Evolutionary conservation across 1,140 invertebrate genomes (phyloP), one percentile per base, ranked within the genome.

Genomic region (Helicorthomorpha holstii): DNA sequence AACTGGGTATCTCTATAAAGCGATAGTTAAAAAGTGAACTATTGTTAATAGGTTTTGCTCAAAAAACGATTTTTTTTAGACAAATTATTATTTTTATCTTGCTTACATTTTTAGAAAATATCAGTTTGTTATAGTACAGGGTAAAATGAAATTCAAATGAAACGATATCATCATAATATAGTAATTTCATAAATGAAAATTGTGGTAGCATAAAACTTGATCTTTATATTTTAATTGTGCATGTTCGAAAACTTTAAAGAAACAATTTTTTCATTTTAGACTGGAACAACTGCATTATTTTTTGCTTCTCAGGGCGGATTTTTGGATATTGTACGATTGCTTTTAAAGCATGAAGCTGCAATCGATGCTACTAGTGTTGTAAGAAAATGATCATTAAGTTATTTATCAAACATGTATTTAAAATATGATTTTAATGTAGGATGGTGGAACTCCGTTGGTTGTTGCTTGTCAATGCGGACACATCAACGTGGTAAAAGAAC

Each of bases 401-500:
- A 21, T 7, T 46, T 10, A 25, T 46, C 4, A 46, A 12, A n/a
- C n/a, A n/a, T n/a, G 19, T 22, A 46, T 7, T 19, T 22, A 25
- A 10, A 46, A 25, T 46, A 12, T 46, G 7, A 16, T 34, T 46
- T 22, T 25, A 7, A 7, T 7, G 19, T 25, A 92, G 84, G 89
- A 94, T 68, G 90, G 90, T 14, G 88, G 87, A 45, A 92, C 88
- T 26, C 82, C 89, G 0, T 66, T 93, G 50, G 88, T 93, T 67
- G 85, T 93, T 21, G 85, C 89, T 19, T 85, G 86, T 60, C 89
- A 94, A 66, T 87, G 84, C 60, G 90, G 89, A 10, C 84, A 93
- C 68, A 71, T 85, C 54, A 82, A 88, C 55, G 81, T 93, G 12
- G 85, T 88, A 1, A 77, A 85, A 58, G 82, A 83, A 61, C 68